phyloP scores from a whole-genome alignment of 1,140 invertebrate species.

The Drosophila auraria region DNA sequence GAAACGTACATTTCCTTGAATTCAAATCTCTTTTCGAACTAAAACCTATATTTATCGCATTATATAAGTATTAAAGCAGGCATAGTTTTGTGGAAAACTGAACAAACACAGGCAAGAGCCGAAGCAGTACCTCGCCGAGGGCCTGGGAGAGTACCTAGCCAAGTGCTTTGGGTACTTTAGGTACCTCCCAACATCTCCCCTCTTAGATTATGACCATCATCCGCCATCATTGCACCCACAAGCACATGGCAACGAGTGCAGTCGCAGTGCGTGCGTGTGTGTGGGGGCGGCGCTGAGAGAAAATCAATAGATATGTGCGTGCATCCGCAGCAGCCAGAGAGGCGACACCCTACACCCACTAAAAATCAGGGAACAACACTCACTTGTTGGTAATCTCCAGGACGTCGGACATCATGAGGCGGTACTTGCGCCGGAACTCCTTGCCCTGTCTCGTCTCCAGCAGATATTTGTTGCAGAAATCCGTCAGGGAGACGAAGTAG shows the following conservation, averaged over 20 bases:
- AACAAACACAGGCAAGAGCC: not conserved
- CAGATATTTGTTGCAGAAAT: conserved; percentile 87
- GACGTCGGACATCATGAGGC: conserved; percentile 87
- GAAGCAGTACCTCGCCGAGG: not conserved
- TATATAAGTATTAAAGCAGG: conserved; percentile 28
- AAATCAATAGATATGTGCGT: conserved; percentile 44
- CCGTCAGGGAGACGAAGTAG: conserved; percentile 88
- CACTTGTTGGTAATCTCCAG: conserved; percentile 90
- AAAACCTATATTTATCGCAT: conserved; percentile 12
- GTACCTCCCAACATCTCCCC: not conserved
- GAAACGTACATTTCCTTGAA: not conserved
- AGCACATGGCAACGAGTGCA: conserved; percentile 24
- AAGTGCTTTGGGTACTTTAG: not conserved
- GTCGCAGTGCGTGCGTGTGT: not conserved
- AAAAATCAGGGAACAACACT: conserved; percentile 65
- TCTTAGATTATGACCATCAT: not conserved
- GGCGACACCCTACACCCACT: not conserved
- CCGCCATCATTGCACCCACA: not conserved
- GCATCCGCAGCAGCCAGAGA: not conserved
- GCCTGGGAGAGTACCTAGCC: not conserved
- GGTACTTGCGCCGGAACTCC: conserved; percentile 87
- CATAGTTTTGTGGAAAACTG: conserved; percentile 1
- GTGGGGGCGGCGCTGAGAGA: conserved; percentile 22
- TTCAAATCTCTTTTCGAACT: conserved; percentile 6
- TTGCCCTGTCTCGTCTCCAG: conserved; percentile 87